These are phyloP conservation scores for Rousettus madagascariensis DNA, from an alignment of 2,797 vertebrate genomes.

Conservation along the genomic window DNA sequence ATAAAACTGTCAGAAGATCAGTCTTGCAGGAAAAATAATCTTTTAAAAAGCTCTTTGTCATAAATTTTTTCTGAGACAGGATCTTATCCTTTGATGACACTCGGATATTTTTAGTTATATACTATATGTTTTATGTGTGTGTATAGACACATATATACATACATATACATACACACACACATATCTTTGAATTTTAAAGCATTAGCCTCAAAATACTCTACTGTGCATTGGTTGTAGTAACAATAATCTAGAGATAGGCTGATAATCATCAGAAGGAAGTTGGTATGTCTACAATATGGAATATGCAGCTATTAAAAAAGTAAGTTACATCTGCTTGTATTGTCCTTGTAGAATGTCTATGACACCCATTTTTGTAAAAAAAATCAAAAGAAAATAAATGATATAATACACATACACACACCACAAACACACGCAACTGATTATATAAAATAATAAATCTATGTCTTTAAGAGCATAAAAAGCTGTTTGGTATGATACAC, in stretches of 20 bases:
- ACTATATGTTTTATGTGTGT: too few relatives aligned
- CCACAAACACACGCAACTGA: background rate
- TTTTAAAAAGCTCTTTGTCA: background rate
- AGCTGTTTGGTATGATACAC: background rate
- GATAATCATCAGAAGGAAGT: background rate
- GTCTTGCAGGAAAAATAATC: background rate
- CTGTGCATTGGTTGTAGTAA: background rate
- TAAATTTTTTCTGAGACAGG: background rate
- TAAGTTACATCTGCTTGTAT: background rate
- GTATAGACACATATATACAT: too few relatives aligned
- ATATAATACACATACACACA: background rate
- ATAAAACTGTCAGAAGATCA: background rate
- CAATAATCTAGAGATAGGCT: background rate
- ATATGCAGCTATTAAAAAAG: background rate
- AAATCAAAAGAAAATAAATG: background rate
- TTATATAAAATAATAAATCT: background rate
- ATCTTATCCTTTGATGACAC: background rate
- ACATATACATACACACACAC: too few relatives aligned
- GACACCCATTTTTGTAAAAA: background rate
- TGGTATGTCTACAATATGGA: background rate
- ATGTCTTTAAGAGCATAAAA: background rate
- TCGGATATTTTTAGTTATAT: background rate
- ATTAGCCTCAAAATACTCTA: background rate
- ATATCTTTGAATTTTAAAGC: background rate
- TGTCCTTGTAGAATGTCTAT: background rate